Evolutionary conservation across 2,797 vertebrate genomes (phyloP).

Genomic region (Perodicticus potto): DNA sequence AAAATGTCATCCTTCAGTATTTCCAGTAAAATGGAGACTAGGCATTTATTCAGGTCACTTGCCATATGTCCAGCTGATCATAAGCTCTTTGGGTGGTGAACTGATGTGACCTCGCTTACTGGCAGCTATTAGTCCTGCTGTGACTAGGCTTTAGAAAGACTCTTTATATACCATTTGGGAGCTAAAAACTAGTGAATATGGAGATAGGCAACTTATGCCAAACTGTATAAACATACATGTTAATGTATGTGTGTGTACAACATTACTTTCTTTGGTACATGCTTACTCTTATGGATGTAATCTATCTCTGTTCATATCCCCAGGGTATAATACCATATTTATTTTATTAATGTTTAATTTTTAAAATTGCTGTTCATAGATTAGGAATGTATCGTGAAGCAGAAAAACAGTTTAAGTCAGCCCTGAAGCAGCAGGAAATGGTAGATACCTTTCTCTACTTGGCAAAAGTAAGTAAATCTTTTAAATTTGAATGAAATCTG

Average conservation of each 20-base stretch:
- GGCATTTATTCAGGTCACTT: slow-evolving; percentile 65
- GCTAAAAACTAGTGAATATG: neutral
- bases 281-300: neutral
- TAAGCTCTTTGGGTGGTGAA: slow-evolving; percentile 52
- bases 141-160: neutral
- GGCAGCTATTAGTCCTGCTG: neutral
- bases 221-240: neutral
- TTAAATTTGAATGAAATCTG: slow-evolving; percentile 56
- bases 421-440: slow-evolving; percentile 96
- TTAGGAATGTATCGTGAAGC: slow-evolving; percentile 96
- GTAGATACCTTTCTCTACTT: slow-evolving; percentile 97
- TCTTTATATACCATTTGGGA: neutral
- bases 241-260: neutral
- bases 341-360: slow-evolving; percentile 60
- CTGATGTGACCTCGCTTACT: slow-evolving; percentile 19
- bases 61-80: slow-evolving; percentile 40
- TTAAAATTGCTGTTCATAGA: slow-evolving; percentile 82
- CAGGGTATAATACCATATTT: neutral
- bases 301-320: slow-evolving; percentile 37
- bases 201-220: neutral
- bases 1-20: neutral
- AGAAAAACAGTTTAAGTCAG: slow-evolving; percentile 98
- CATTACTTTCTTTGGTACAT: neutral
- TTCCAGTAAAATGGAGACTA: slow-evolving; percentile 5
- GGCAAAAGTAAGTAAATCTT: slow-evolving; percentile 93